Conservation (phyloP, 2,113 vertebrate genomes). For the Clupea harengus region DNA sequence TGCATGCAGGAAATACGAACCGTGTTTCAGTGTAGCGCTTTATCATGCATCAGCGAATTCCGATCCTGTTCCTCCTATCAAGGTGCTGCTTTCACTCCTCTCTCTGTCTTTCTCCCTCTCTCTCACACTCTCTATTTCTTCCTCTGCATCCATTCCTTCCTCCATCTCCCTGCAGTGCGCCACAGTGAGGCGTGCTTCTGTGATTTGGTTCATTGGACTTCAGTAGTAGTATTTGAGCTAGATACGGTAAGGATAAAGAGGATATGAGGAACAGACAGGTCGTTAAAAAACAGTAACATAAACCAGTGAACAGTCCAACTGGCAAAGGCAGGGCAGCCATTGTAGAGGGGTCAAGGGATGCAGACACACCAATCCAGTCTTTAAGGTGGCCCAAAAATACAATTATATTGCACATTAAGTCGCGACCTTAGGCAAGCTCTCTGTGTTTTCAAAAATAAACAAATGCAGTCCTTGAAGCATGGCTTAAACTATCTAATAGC, state of each 20-base stretch:
- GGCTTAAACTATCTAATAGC: not conserved
- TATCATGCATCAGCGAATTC: not conserved
- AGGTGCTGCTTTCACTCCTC: not conserved
- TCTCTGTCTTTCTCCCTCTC: not conserved
- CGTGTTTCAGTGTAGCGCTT: not conserved
- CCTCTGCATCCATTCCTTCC: not conserved
- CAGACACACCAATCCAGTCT: too few species aligned
- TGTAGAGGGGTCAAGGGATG: too few species aligned
- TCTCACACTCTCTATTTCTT: too few species aligned
- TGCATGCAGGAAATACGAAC: not conserved
- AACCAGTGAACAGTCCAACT: too few species aligned
- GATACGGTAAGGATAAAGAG: too few species aligned
- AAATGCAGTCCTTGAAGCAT: not conserved
- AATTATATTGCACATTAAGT: not conserved
- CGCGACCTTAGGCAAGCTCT: not conserved
- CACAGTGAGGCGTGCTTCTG: not conserved
- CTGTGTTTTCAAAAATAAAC: not conserved
- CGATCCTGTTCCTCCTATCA: not conserved
- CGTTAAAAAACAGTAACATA: too few species aligned
- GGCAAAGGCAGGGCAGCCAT: too few species aligned
- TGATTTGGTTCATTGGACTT: not conserved
- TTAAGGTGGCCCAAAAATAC: too few species aligned
- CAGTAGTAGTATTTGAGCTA: not conserved
- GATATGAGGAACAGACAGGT: too few species aligned
- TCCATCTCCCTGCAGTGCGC: not conserved